phyloP scores from a whole-genome alignment of 2,113 vertebrate genomes.

The Crotalus horridus region DNA sequence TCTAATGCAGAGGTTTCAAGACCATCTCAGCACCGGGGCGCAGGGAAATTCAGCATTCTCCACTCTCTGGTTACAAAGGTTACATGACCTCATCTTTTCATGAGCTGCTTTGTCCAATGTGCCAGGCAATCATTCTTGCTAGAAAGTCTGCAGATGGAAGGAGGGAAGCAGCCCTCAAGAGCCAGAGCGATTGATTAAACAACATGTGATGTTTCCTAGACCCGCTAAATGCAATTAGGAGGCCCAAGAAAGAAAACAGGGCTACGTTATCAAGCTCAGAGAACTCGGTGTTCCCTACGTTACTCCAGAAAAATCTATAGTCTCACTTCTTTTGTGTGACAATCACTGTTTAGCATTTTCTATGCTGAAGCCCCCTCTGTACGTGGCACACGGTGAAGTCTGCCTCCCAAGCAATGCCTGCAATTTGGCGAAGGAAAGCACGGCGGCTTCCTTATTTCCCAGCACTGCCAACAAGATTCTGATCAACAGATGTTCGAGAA shows the following conservation, averaged over 20 bases:
- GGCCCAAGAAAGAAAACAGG: slow-evolving; percentile 2
- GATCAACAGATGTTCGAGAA: background rate
- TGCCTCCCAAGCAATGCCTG: background rate
- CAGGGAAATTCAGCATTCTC: slow-evolving; percentile 62
- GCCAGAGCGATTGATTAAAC: background rate
- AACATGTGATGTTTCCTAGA: background rate
- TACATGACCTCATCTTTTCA: slow-evolving; percentile 65
- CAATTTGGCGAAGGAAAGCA: background rate
- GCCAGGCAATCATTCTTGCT: slow-evolving; percentile 62
- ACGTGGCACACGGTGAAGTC: slow-evolving; percentile 43
- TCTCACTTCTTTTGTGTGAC: slow-evolving; percentile 13
- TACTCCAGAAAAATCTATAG: slow-evolving; percentile 21
- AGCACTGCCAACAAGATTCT: too few species aligned
- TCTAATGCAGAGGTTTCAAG: background rate
- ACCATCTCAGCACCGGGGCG: background rate
- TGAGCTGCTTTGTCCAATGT: slow-evolving; percentile 70
- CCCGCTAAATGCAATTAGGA: background rate
- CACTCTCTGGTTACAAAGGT: slow-evolving; percentile 69
- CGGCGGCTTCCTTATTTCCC: background rate
- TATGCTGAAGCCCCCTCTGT: slow-evolving; percentile 23
- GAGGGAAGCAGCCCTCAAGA: background rate
- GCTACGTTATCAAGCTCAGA: background rate
- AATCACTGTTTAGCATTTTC: slow-evolving; percentile 27
- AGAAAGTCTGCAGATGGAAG: slow-evolving; percentile 55
- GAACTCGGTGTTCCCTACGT: background rate